A percentile compares a stretch with the other conserved stretches of the same genome.
phyloP scores from a whole-genome alignment of 2,113 vertebrate genomes.

The Psephotus haematonotus region DNA sequence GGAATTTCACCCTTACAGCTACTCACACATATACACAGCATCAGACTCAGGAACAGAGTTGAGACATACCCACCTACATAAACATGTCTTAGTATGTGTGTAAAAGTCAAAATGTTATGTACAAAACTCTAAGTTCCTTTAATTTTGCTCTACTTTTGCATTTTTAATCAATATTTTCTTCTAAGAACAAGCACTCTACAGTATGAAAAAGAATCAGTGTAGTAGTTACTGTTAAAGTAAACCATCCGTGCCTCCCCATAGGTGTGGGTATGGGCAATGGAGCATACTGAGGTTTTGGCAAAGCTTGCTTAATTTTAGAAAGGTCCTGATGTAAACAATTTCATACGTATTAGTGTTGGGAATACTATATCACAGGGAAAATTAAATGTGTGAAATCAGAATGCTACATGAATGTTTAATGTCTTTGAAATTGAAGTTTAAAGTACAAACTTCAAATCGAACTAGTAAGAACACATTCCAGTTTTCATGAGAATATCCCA shows the following conservation, averaged over 20 bases:
- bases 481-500: background rate
- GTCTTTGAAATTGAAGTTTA: background rate
- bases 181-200: background rate
- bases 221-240: background rate
- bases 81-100: background rate
- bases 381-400: background rate
- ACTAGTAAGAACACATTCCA: background rate
- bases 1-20: background rate
- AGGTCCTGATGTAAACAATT: background rate
- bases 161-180: background rate
- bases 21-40: background rate
- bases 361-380: background rate
- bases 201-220: rapidly evolving
- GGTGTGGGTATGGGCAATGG: background rate
- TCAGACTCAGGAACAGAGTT: background rate
- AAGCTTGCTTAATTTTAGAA: background rate
- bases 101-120: background rate
- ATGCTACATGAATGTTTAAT: background rate
- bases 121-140: background rate
- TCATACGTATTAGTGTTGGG: background rate
- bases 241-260: rapidly evolving
- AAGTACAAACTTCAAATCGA: background rate
- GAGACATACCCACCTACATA: no score
- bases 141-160: background rate
- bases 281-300: background rate